Conservation (phyloP, 2,888 invertebrate genomes). For the Noctua fimbriata region DNA sequence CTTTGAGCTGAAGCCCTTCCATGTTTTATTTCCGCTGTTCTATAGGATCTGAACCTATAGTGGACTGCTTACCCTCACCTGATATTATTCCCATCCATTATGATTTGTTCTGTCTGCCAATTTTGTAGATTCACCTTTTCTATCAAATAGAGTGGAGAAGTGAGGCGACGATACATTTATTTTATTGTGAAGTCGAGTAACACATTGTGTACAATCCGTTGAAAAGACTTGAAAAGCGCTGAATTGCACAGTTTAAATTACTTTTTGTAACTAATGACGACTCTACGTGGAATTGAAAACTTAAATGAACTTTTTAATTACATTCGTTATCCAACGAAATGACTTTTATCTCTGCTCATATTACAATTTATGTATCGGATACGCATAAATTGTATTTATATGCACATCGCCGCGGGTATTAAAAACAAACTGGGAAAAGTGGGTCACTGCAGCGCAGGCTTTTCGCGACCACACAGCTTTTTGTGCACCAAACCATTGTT, state of each 20-base stretch:
- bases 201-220: background rate
- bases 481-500: conserved; percentile 49
- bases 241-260: conserved; percentile 3
- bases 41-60: background rate
- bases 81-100: background rate
- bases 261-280: conserved; percentile 12
- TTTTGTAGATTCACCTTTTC: background rate
- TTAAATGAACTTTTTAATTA: conserved; percentile 46
- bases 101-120: background rate
- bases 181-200: background rate
- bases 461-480: conserved; percentile 30
- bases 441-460: conserved; percentile 42
- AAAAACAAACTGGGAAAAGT: conserved; percentile 46
- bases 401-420: conserved; percentile 39
- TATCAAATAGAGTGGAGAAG: background rate
- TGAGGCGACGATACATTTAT: background rate
- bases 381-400: conserved; percentile 59
- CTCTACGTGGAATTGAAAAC: conserved; percentile 33
- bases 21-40: background rate
- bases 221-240: background rate
- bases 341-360: conserved; percentile 49
- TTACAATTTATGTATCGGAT: conserved; percentile 56
- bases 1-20: background rate
- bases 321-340: conserved; percentile 34
- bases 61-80: background rate